Percentiles rank a stretch among this genome's conserved stretches.
Evolutionary conservation across 2,888 invertebrate species (phyloP).

Genomic region (Oxystoma pomonae): DNA sequence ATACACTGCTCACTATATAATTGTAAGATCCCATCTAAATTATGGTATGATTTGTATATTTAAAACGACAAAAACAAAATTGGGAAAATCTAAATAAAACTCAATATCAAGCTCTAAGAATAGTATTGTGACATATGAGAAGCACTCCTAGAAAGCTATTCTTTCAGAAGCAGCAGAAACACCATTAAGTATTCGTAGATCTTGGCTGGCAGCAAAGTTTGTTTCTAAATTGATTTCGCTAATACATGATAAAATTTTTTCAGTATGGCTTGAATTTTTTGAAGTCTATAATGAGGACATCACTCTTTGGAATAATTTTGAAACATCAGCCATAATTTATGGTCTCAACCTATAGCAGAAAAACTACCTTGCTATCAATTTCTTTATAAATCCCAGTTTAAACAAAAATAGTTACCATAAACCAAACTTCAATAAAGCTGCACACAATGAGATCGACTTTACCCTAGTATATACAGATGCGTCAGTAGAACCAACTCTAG

Average conservation of each 20-base stretch:
- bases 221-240: not conserved
- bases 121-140: not conserved
- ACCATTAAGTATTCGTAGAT: not conserved
- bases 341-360: not conserved
- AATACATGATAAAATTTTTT: not conserved
- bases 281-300: not conserved
- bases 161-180: not conserved
- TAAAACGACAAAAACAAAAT: not conserved
- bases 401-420: not conserved
- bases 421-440: not conserved
- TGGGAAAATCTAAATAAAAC: not conserved
- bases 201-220: not conserved
- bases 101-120: not conserved
- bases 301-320: not conserved
- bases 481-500: not conserved
- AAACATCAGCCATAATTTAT: not conserved
- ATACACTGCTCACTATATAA: not conserved
- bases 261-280: not conserved
- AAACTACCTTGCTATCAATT: not conserved
- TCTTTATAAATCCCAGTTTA: not conserved
- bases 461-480: not conserved
- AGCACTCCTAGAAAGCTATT: not conserved
- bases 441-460: not conserved
- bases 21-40: not conserved
- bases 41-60: not conserved